phyloP scores from a whole-genome alignment of 2,888 invertebrate genomes.

The Gnatocerus cornutus region DNA sequence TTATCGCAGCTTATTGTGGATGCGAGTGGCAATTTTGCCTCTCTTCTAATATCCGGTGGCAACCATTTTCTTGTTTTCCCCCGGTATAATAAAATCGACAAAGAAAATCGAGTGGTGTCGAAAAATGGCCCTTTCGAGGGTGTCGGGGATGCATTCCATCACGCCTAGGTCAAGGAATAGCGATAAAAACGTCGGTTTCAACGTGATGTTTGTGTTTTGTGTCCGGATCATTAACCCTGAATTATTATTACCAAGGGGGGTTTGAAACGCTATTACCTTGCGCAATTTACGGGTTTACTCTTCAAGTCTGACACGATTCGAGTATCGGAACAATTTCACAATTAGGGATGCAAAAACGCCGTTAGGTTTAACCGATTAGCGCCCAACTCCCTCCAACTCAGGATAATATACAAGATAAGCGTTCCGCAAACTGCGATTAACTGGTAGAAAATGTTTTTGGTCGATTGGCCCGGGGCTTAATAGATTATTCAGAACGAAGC shows the following conservation, averaged over 20 bases:
- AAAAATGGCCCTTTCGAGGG: conserved; percentile 30
- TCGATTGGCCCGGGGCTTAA: conserved; percentile 51
- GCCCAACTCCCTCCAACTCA: conserved; percentile 51
- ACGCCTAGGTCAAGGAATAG: conserved; percentile 26
- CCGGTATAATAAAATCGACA: conserved; percentile 39
- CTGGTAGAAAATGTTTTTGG: conserved; percentile 50
- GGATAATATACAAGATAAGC: conserved; percentile 57
- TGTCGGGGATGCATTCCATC: conserved; percentile 36
- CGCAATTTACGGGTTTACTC: conserved; percentile 36
- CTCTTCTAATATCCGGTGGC: conserved; percentile 38
- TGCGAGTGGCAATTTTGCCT: conserved; percentile 23
- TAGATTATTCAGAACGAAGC: conserved; percentile 51
- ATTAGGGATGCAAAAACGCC: conserved; percentile 57
- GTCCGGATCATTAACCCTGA: conserved; percentile 45
- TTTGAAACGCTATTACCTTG: conserved; percentile 41
- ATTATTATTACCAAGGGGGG: conserved; percentile 43
- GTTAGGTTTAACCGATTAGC: conserved; percentile 56
- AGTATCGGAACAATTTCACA: conserved; percentile 40
- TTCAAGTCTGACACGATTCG: conserved; percentile 29
- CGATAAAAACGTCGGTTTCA: conserved; percentile 45
- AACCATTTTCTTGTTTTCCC: conserved; percentile 35
- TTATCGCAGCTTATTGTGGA: conserved; percentile 32
- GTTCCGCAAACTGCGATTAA: conserved; percentile 47
- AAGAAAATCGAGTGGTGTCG: conserved; percentile 35
- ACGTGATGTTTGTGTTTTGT: conserved; percentile 44